phyloP scores from a whole-genome alignment of 2,888 invertebrate genomes.

The Cosmorhoe ocellata region DNA sequence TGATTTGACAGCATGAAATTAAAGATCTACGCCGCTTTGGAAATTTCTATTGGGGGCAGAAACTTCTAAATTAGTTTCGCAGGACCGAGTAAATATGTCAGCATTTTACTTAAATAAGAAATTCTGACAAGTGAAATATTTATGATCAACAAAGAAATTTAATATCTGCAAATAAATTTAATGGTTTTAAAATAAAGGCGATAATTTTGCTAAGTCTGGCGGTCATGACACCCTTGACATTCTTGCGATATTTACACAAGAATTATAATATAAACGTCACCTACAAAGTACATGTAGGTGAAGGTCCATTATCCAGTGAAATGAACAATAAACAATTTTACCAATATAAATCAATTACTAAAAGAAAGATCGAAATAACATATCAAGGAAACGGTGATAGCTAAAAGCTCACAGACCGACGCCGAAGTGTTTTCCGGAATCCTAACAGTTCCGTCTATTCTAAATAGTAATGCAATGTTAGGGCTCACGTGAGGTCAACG shows the following conservation, averaged over 20 bases:
- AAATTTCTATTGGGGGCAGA: slow-evolving; percentile 27
- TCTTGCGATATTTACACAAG: slow-evolving; percentile 21
- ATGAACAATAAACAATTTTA: too few species aligned
- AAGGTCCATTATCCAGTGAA: not conserved
- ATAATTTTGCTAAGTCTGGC: slow-evolving; percentile 19
- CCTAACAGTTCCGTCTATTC: slow-evolving; percentile 42
- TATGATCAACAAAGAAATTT: slow-evolving; percentile 12
- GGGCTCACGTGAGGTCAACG: slow-evolving; percentile 52
- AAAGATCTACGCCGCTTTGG: slow-evolving; percentile 36
- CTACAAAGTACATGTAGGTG: slow-evolving; percentile 28
- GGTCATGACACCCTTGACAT: slow-evolving; percentile 27
- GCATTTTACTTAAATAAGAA: slow-evolving; percentile 11
- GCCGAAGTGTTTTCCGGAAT: slow-evolving; percentile 33
- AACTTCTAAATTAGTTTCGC: slow-evolving; percentile 35
- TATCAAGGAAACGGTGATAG: too few species aligned
- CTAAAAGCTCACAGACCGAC: too few species aligned
- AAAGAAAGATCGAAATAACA: too few species aligned
- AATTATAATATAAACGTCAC: slow-evolving; percentile 13
- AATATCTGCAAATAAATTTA: slow-evolving; percentile 12
- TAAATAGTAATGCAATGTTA: slow-evolving; percentile 48
- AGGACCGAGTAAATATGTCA: slow-evolving; percentile 18
- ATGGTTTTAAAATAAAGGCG: slow-evolving; percentile 8
- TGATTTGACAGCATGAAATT: slow-evolving; percentile 61
- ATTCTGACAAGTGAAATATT: slow-evolving; percentile 14
- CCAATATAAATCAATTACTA: too few species aligned